These are phyloP conservation scores for Nannoperca obscura DNA, from an alignment of 2,797 vertebrate species.

Conservation along the genomic window DNA sequence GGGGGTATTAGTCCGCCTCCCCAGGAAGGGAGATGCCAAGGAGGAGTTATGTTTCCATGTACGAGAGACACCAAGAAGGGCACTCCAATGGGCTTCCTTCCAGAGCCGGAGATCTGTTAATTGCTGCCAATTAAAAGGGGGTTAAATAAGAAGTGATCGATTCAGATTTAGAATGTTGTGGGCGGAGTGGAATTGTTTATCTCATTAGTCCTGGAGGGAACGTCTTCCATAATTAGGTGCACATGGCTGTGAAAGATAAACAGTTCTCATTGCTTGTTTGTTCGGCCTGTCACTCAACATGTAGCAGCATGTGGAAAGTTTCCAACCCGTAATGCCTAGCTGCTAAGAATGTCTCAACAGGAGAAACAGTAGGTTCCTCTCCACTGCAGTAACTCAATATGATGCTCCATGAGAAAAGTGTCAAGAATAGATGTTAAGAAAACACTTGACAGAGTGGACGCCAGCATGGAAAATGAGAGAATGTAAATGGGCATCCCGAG, in stretches of 20 bases:
- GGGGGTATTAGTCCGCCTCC: conserved; percentile 73
- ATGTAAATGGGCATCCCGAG: conserved; percentile 57
- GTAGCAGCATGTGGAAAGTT: conserved; percentile 65
- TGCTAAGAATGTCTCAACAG: conserved; percentile 53
- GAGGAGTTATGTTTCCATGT: conserved; percentile 78
- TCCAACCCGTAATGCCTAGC: conserved; percentile 54
- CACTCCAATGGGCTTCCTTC: conserved; percentile 69
- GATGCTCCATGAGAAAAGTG: conserved; percentile 57
- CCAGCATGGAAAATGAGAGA: conserved; percentile 64
- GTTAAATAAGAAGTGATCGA: conserved; percentile 81
- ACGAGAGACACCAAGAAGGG: conserved; percentile 66
- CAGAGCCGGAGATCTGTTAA: conserved; percentile 76
- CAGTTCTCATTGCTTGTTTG: conserved; percentile 80
- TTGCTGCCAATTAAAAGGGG: conserved; percentile 77
- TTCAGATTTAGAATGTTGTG: conserved; percentile 77
- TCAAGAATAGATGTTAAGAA: conserved; percentile 66
- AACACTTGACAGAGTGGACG: conserved; percentile 74
- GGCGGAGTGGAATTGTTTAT: conserved; percentile 75
- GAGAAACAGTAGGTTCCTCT: conserved; percentile 60
- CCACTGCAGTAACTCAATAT: conserved; percentile 57
- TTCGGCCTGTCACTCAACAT: conserved; percentile 76
- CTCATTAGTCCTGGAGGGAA: conserved; percentile 79
- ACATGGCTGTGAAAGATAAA: conserved; percentile 81
- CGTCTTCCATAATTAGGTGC: conserved; percentile 77
- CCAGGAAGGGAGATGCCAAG: conserved; percentile 76